Evolutionary conservation across 2,797 vertebrate genomes (phyloP).

Genomic region (Danionella dracula): DNA sequence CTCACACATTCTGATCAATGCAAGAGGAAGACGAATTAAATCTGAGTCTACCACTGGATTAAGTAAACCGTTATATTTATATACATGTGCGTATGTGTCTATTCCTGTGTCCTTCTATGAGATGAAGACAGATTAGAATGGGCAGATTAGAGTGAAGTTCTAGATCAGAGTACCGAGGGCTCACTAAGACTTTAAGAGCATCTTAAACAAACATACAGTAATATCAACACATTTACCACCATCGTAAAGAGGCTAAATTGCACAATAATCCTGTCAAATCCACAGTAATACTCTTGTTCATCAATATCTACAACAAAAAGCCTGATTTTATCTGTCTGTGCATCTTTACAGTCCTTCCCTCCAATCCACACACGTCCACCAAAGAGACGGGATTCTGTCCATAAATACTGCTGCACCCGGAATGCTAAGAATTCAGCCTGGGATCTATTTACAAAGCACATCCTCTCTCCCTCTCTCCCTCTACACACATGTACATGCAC

Average conservation of each 20-base stretch:
- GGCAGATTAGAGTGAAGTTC: slow-evolving; percentile 2
- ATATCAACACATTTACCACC: slow-evolving; percentile 3
- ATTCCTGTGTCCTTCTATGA: not conserved
- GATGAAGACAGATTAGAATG: slow-evolving; percentile 18
- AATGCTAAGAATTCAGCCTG: slow-evolving; percentile 72
- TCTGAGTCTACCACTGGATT: not conserved
- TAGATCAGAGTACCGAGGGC: not conserved
- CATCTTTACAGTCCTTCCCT: not conserved
- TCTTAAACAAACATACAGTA: slow-evolving; percentile 5
- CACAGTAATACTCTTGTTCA: not conserved
- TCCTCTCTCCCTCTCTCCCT: slow-evolving; percentile 49
- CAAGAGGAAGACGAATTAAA: not conserved
- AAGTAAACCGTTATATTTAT: not conserved
- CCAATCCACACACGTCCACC: not conserved
- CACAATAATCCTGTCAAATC: slow-evolving; percentile 9
- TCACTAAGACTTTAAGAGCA: slow-evolving; percentile 17
- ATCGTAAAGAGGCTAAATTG: not conserved
- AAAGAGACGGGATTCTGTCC: slow-evolving; percentile 4
- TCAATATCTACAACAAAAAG: not conserved
- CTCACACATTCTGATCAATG: not conserved
- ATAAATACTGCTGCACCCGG: slow-evolving; percentile 51
- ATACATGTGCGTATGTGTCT: not conserved
- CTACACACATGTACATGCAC: not conserved
- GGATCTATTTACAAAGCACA: slow-evolving; percentile 73
- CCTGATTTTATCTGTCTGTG: not conserved